Evolutionary conservation across 2,113 vertebrate species (phyloP).

Genomic region (Hydrochoerus hydrochaeris): DNA sequence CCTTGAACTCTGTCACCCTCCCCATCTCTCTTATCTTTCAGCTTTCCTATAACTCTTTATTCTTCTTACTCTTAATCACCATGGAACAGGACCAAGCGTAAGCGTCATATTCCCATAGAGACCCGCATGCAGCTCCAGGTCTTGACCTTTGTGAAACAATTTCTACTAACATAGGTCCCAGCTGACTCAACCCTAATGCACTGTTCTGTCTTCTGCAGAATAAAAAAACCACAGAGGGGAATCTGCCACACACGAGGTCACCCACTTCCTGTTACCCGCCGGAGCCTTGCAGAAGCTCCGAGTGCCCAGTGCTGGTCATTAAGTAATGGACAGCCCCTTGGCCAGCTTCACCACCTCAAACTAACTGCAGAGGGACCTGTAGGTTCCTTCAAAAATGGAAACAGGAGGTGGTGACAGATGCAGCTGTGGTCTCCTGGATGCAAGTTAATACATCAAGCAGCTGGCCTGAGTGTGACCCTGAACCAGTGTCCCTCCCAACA

Average conservation of each 20-base stretch:
- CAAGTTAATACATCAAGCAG: conserved; percentile 72
- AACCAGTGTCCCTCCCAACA: conserved; percentile 50
- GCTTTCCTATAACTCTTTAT: background rate
- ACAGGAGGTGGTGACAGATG: conserved; percentile 64
- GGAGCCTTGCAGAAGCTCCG: background rate
- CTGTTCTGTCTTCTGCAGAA: background rate
- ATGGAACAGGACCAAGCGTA: background rate
- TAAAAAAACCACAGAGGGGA: background rate
- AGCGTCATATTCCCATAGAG: background rate
- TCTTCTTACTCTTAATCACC: conserved; percentile 28
- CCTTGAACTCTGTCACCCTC: background rate
- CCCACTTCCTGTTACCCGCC: background rate
- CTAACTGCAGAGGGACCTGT: conserved; percentile 6
- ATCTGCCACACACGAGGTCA: background rate
- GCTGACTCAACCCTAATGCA: background rate
- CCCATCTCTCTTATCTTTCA: background rate
- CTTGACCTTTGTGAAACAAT: background rate
- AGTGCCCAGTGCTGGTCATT: background rate
- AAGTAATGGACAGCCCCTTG: background rate
- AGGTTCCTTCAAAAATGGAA: conserved; percentile 63
- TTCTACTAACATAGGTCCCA: background rate
- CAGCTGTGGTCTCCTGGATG: conserved; percentile 50
- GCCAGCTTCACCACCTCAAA: background rate
- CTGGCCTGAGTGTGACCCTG: conserved; percentile 64
- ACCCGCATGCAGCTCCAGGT: background rate